Conservation (phyloP, 2,113 vertebrate species). For the Heptranchias perlo region DNA sequence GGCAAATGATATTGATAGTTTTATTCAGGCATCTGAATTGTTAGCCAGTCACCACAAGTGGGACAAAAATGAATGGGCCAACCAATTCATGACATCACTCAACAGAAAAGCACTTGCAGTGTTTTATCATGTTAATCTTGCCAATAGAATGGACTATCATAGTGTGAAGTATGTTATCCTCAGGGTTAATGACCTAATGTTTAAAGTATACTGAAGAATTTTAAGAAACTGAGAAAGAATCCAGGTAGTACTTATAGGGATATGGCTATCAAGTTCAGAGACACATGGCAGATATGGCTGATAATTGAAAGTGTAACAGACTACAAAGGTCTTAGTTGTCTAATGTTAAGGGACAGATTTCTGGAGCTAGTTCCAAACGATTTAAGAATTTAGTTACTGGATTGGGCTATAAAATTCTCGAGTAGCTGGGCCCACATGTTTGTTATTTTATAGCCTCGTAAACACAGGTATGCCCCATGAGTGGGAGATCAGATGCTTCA, state of each 20-base stretch:
- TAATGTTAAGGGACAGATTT: background rate
- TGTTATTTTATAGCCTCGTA: background rate
- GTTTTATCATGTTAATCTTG: too few species aligned
- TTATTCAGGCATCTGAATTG: too few species aligned
- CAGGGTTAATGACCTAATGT: too few species aligned
- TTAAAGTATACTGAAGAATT: too few species aligned
- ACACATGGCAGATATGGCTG: background rate
- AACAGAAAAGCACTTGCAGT: too few species aligned
- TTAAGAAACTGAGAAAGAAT: background rate
- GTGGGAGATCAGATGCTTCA: background rate
- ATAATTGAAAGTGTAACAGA: background rate
- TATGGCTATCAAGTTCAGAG: background rate
- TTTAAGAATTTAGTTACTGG: background rate
- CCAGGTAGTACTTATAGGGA: background rate
- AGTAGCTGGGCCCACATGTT: background rate
- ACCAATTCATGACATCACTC: too few species aligned
- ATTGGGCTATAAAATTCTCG: background rate
- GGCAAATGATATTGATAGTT: too few species aligned
- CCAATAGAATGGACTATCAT: too few species aligned
- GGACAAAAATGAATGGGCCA: too few species aligned
- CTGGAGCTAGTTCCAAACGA: background rate
- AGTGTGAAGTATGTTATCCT: too few species aligned
- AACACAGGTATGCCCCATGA: background rate
- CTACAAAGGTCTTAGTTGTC: background rate
- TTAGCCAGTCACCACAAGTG: too few species aligned